Percentiles rank a stretch among this genome's conserved stretches.
These are phyloP conservation scores for Stenchaetothrips biformis DNA, from an alignment of 2,888 invertebrate genomes.

Conservation along the genomic window DNA sequence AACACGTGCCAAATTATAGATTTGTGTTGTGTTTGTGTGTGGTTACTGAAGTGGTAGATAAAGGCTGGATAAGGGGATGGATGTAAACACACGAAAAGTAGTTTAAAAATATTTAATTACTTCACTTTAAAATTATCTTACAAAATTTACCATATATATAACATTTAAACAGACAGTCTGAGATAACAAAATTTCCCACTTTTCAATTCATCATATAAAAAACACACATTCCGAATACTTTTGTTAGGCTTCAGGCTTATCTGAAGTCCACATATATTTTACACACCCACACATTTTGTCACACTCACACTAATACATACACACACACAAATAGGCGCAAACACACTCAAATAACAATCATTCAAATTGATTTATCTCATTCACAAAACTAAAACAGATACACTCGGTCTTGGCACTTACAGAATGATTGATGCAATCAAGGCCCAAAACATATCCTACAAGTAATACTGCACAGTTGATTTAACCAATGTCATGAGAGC, in stretches of 20 bases:
- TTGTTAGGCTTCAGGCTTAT: neutral
- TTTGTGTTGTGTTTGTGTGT: too few species aligned
- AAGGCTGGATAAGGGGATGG: neutral
- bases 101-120: neutral
- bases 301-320: neutral
- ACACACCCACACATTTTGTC: neutral
- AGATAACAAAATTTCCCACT: neutral
- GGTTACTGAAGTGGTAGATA: too few species aligned
- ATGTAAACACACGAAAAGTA: neutral
- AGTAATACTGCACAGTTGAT: neutral
- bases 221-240: neutral
- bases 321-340: neutral
- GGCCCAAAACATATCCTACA: neutral
- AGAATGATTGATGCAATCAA: constrained; percentile 23
- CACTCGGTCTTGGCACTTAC: constrained; percentile 5
- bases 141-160: neutral
- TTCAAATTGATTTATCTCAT: neutral
- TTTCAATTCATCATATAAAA: neutral
- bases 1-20: too few species aligned
- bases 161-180: neutral
- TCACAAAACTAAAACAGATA: neutral
- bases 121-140: constrained; percentile 2
- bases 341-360: neutral
- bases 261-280: neutral
- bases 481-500: neutral